Base-by-base conservation (phyloP, 2,888 invertebrate species). In the Kuschelorhynchus macadamiae region DNA sequence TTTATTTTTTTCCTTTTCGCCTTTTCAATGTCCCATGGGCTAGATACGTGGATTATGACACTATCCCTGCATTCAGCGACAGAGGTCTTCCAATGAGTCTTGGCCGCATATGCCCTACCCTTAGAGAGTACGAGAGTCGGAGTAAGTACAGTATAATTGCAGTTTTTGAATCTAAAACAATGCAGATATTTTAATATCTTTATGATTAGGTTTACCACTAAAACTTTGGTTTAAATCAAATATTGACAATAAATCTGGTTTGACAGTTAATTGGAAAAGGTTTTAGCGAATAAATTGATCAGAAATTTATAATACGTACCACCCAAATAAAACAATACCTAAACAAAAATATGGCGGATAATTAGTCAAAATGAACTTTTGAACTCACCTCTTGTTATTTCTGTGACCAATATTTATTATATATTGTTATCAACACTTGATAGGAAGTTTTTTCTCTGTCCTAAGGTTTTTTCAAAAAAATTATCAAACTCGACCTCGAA, bases 121-220 rank as follows among this genome's bases (percentile, higher is more conserved):
- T 68, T 68, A 9, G 68, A 63, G 11, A 63, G 63, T 8, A 68
- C 53, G 4, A 68, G 21, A 11, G 57, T 39, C 9, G 57, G 49
- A 68, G 41, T 46, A 68, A 41, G 20, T 44, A 44, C 18, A 44
- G 18, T 18, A 18, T 17, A 18, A 44, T 44, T 44, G 17, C 44
- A 18, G 18, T 44, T 11, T 44, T 44, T 7, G 44, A 44, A 9
- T 44, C 44, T 44, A 18, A 44, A 44, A 44, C 44, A 44, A 44
- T 49, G 30, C 12, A 49, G n/a, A n/a, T 44, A 44, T 44, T 44
- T 41, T 41, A 41, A 12, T 14, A 41, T 41, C 41, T 41, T 8
- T 41, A 14, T 41, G n/a, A 14, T 14, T 2, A 41, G n/a, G 8
- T 3, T 25, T 25, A 25, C 7, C 25, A 25, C 41, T 7, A 14